A percentile compares a stretch with the other conserved stretches of the same genome.
These are phyloP conservation scores for Odontomachus brunneus DNA, from an alignment of 1,140 invertebrate species.

Conservation along the genomic window DNA sequence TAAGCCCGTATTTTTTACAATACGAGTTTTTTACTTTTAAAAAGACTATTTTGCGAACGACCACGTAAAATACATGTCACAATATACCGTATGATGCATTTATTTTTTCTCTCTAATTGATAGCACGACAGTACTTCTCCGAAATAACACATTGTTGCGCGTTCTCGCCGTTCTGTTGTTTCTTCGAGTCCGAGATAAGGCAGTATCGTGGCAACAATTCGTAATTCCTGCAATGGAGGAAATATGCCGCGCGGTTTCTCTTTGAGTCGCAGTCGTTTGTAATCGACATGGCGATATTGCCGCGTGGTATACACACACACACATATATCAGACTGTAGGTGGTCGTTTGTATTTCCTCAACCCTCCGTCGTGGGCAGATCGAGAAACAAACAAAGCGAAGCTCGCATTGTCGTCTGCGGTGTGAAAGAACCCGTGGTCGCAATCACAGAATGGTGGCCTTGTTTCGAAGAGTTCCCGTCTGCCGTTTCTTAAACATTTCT, in stretches of 20 bases:
- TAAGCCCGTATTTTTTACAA: too few species aligned
- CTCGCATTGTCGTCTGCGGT: slow-evolving; percentile 5
- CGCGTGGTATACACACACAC: neutral
- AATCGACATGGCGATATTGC: slow-evolving; percentile 9
- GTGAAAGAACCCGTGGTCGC: slow-evolving; percentile 29
- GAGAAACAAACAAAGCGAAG: slow-evolving; percentile 21
- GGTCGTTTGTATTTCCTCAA: slow-evolving; percentile 7
- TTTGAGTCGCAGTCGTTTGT: neutral
- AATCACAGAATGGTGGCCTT: slow-evolving; percentile 12
- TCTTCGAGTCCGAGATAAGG: neutral
- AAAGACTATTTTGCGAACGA: too few species aligned
- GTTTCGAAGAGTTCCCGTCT: slow-evolving; percentile 4
- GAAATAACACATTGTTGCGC: neutral
- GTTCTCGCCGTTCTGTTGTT: neutral
- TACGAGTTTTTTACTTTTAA: too few species aligned
- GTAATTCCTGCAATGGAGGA: slow-evolving; percentile 15
- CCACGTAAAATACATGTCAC: too few species aligned
- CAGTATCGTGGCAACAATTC: neutral
- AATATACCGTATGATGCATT: too few species aligned
- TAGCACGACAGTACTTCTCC: neutral
- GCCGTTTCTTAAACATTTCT: slow-evolving; percentile 26
- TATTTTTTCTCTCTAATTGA: too few species aligned
- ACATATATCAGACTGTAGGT: neutral
- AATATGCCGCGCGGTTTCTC: neutral
- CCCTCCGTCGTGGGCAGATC: neutral